Evolutionary conservation across 2,888 invertebrate species (phyloP), one percentile per base, ranked within the genome.

Genomic region (Drosophila limbata): DNA sequence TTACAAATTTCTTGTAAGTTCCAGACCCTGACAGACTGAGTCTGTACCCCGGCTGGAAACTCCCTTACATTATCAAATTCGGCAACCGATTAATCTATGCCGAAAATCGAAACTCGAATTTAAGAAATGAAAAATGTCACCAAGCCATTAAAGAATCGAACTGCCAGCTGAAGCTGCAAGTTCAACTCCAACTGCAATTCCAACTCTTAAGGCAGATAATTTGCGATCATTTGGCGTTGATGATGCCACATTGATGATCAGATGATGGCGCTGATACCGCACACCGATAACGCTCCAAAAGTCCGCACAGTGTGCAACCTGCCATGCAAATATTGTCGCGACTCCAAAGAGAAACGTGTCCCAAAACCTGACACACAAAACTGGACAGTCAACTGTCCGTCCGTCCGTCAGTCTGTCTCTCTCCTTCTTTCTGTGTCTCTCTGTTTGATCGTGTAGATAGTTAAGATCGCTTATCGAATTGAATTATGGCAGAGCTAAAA

Each of bases 401-500:
- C 50, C 37, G 55, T 53, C 53, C 4, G 11, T 9, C 37, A 5
- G 5, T 21, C 39, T 11, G 19, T 31, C 15, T 28, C 4, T 47
- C 28, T 47, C 21, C 11, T 11, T 44, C 21, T 21, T 11, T 79
- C 84, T 5, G 11, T 4, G 13, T 35, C 5, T 35, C 35, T 35
- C 2, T n/a, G 2, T 37, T n/a, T 75, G 84, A 85, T 85, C 89
- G 89, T 89, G 85, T 89, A 85, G 85, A 85, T 85, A 85, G 85
- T 85, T 85, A 88, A 85, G 85, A 85, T 85, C 88, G 77, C 82
- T 89, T 85, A 85, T 85, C 85, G 81, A 47, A 39, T 85, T 89
- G 88, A 85, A 84, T 88, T 85, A 85, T 89, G 85, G 88, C 82
- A 79, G 82, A 87, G 89, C 76, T 89, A 85, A 85, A 85, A 85